These are phyloP conservation scores for Apostichopus californicus DNA, from an alignment of 35 echinoderm and acorn worm species.

Conservation along the genomic window DNA sequence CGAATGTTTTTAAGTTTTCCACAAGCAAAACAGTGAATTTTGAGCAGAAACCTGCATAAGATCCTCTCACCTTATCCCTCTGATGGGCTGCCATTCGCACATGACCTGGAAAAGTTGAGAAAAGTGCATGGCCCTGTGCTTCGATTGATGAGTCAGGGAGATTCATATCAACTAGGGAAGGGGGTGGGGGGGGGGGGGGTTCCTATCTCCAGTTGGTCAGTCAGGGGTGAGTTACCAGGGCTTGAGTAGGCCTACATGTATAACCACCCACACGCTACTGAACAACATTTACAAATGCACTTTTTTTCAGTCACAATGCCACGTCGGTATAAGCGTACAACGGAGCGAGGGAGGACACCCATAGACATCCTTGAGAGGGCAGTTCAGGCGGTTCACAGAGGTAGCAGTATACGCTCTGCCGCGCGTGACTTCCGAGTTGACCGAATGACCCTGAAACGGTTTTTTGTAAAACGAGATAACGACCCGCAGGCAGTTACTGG, in stretches of 20 bases:
- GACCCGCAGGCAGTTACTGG: slow-evolving; percentile 28
- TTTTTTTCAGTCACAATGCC: slow-evolving; percentile 37
- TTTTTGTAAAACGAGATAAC: neutral
- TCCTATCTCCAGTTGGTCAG: no score
- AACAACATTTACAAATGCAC: no score
- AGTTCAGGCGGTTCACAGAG: neutral
- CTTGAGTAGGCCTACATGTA: no score
- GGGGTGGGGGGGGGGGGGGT: neutral
- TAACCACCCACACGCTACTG: no score
- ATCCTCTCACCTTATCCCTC: no score
- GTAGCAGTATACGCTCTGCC: slow-evolving; percentile 52
- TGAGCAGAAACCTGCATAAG: no score
- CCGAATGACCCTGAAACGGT: slow-evolving; percentile 59
- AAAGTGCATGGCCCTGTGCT: no score
- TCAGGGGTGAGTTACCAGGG: no score
- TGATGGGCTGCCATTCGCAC: no score
- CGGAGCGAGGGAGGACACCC: slow-evolving; percentile 27
- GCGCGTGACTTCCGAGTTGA: slow-evolving; percentile 33
- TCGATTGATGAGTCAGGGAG: no score
- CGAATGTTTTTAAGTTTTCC: neutral
- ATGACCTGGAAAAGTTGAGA: no score
- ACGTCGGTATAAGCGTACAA: slow-evolving; percentile 69
- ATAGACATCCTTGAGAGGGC: neutral
- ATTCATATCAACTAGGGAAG: no score
- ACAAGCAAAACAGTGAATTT: neutral